phyloP scores from a whole-genome alignment of 2,113 vertebrate genomes.

The Crypturellus undulatus region DNA sequence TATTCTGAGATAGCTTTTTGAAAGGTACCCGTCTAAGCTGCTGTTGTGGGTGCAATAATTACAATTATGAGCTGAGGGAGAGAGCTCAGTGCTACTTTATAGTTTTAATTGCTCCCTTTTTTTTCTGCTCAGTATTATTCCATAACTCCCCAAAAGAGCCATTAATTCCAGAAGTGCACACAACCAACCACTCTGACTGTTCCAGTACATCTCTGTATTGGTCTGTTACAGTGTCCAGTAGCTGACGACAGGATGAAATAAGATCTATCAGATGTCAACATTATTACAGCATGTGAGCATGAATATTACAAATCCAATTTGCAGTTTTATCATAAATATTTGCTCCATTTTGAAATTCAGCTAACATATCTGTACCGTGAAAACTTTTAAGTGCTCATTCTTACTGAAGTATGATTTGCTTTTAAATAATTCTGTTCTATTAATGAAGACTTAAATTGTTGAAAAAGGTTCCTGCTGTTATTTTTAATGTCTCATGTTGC shows the following conservation, averaged over 20 bases:
- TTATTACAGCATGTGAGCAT: conserved; percentile 45
- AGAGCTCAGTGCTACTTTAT: neutral
- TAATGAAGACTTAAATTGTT: neutral
- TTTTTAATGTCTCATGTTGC: neutral
- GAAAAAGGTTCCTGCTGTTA: neutral
- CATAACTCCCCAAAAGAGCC: neutral
- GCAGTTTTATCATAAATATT: conserved; percentile 11
- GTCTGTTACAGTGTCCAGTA: neutral
- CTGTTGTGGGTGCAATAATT: neutral
- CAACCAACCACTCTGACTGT: neutral
- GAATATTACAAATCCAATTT: conserved; percentile 66
- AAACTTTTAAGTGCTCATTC: neutral
- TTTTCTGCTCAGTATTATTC: neutral
- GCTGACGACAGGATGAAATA: conserved; percentile 51
- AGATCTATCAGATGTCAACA: conserved; percentile 15
- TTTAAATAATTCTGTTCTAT: neutral
- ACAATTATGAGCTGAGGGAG: neutral
- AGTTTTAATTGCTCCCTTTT: neutral
- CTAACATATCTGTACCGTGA: neutral
- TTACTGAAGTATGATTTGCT: neutral
- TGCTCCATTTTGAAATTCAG: conserved; percentile 32
- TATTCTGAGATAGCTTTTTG: neutral
- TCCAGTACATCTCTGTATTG: neutral
- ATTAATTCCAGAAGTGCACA: neutral
- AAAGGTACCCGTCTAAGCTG: neutral